Conservation (phyloP, 2,797 vertebrate species). For the Tenualosa ilisha region DNA sequence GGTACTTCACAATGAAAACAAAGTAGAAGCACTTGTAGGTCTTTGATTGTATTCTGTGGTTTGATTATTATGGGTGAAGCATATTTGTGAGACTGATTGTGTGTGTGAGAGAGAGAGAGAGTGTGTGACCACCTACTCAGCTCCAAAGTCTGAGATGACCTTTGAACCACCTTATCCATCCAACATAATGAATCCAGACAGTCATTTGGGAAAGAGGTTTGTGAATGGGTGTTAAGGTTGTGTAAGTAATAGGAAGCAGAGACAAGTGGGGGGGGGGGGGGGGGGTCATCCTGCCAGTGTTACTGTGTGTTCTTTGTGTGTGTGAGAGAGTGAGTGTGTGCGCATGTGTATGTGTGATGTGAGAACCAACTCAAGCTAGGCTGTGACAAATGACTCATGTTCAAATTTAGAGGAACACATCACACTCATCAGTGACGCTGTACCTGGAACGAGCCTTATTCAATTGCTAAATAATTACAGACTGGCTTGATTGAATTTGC, state of each 20-base stretch:
- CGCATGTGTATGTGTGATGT: background rate
- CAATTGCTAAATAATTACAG: slow-evolving; percentile 46
- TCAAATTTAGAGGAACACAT: background rate
- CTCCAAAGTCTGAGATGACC: background rate
- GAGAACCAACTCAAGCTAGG: background rate
- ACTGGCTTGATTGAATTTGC: slow-evolving; percentile 39
- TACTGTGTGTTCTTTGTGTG: background rate
- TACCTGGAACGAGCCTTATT: slow-evolving; percentile 32
- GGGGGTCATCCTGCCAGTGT: background rate
- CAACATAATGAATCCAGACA: background rate
- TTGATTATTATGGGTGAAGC: background rate
- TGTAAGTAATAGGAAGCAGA: background rate
- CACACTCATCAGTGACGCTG: slow-evolving; percentile 9
- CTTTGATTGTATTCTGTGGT: background rate
- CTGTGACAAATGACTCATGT: background rate
- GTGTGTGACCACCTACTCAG: slow-evolving; percentile 10
- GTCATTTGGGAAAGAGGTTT: background rate
- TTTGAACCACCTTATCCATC: background rate
- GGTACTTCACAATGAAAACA: background rate
- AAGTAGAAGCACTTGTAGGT: background rate
- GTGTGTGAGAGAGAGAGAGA: background rate
- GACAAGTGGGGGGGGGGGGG: background rate
- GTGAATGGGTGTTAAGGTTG: background rate
- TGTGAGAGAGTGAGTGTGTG: background rate
- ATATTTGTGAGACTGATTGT: background rate